Conservation (phyloP, 2,797 vertebrate species). For the Apodemus agrarius region DNA sequence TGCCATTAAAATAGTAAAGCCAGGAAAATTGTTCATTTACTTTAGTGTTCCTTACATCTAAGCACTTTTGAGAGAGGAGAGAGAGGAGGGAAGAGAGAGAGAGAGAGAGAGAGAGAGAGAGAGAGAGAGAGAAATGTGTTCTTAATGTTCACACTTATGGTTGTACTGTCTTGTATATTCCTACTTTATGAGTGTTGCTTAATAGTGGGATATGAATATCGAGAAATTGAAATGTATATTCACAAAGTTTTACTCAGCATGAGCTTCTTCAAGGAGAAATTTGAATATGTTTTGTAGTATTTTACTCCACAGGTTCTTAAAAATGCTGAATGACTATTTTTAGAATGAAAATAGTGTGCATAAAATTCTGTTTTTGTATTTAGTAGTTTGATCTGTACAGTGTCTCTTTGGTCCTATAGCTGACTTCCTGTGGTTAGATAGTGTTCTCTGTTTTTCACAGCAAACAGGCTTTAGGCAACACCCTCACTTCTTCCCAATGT, state of each 20-base stretch:
- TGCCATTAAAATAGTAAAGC: background rate
- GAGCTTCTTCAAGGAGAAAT: background rate
- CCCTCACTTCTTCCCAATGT: background rate
- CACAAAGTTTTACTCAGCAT: background rate
- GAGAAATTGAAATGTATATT: background rate
- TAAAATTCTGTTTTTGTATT: background rate
- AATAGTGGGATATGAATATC: background rate
- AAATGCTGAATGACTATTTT: background rate
- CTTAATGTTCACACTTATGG: background rate
- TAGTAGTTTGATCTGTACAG: background rate
- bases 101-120: no score
- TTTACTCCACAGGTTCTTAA: background rate
- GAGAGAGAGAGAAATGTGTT: background rate
- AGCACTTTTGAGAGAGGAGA: background rate
- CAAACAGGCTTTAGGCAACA: background rate
- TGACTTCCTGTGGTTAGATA: background rate
- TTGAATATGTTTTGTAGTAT: slow-evolving; percentile 15
- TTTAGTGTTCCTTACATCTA: background rate
- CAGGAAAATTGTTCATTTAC: background rate
- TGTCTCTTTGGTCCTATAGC: background rate
- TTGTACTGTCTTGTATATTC: background rate
- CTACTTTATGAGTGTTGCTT: background rate
- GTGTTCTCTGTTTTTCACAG: background rate
- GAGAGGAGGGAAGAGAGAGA: no score
- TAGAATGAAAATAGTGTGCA: background rate